Evolutionary conservation across 2,113 vertebrate species (phyloP).

Genomic region (Benitochromis conjunctus): DNA sequence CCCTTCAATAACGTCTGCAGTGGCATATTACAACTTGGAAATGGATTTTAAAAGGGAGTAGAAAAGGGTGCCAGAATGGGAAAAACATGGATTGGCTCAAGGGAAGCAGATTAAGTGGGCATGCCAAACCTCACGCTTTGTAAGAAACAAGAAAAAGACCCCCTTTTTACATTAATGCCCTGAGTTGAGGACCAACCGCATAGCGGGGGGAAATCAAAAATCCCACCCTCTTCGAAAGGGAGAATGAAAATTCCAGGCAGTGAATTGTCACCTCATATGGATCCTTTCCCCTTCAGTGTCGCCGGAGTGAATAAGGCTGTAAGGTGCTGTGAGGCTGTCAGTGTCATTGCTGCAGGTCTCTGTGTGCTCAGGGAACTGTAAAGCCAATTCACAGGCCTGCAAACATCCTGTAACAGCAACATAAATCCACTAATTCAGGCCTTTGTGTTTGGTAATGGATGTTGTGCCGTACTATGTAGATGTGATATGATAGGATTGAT

Average conservation of each 20-base stretch:
- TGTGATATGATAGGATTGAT: conserved; percentile 70
- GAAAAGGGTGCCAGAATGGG: conserved; percentile 61
- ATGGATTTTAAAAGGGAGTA: conserved; percentile 64
- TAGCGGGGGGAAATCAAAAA: conserved; percentile 48
- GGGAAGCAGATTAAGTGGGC: conserved; percentile 55
- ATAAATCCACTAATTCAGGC: conserved; percentile 64
- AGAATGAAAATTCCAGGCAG: conserved; percentile 57
- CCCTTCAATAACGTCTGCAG: conserved; percentile 62
- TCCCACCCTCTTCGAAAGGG: conserved; percentile 45
- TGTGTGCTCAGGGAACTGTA: conserved; percentile 29
- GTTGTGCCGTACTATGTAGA: conserved; percentile 55
- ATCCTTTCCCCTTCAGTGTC: conserved; percentile 6
- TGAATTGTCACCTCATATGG: conserved; percentile 60
- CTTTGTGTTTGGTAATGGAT: conserved; percentile 64
- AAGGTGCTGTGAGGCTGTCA: neutral
- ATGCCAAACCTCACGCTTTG: conserved; percentile 73
- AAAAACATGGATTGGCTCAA: conserved; percentile 74
- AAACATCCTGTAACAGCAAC: conserved; percentile 63
- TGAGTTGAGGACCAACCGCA: conserved; percentile 69
- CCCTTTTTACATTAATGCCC: conserved; percentile 61
- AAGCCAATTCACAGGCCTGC: conserved; percentile 52
- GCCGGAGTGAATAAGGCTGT: neutral
- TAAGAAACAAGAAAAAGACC: conserved; percentile 65
- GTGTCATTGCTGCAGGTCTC: conserved; percentile 50
- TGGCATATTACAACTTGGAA: conserved; percentile 70